A percentile compares a stretch with the other conserved stretches of the same genome.
These are phyloP conservation scores for Drosophila merina DNA, from an alignment of 2,888 invertebrate species.

Conservation along the genomic window DNA sequence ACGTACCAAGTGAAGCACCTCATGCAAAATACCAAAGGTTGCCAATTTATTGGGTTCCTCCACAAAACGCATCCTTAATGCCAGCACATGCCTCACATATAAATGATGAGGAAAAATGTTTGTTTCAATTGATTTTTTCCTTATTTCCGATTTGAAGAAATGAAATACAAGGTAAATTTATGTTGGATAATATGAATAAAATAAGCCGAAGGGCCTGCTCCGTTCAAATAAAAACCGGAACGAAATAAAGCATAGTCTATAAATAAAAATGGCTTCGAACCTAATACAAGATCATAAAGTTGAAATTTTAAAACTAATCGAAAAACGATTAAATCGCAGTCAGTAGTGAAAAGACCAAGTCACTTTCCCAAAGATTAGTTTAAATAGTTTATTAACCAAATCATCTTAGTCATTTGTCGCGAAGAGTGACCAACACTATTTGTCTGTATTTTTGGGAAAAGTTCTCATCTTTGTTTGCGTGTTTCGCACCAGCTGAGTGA, in stretches of 20 bases:
- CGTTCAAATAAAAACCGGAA: no score
- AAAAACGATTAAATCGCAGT: not conserved
- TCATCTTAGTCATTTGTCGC: slow-evolving; percentile 18
- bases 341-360: not conserved
- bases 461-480: slow-evolving; percentile 43
- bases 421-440: slow-evolving; percentile 30
- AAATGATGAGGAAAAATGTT: slow-evolving; percentile 32
- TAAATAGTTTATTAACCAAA: slow-evolving; percentile 10
- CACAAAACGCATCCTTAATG: slow-evolving; percentile 72
- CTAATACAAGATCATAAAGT: no score
- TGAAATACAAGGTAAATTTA: slow-evolving; percentile 12
- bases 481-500: slow-evolving; percentile 20
- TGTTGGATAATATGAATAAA: not conserved
- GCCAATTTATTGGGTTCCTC: slow-evolving; percentile 54
- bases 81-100: slow-evolving; percentile 66
- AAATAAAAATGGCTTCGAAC: no score
- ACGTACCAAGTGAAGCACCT: slow-evolving; percentile 27
- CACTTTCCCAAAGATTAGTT: not conserved
- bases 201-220: not conserved
- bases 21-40: slow-evolving; percentile 52
- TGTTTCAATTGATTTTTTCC: slow-evolving; percentile 10
- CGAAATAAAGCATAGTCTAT: no score
- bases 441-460: slow-evolving; percentile 35
- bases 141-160: not conserved
- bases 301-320: not conserved